Evolutionary conservation across 2,888 invertebrate species (phyloP).

Genomic region (Strigamia maritima): DNA sequence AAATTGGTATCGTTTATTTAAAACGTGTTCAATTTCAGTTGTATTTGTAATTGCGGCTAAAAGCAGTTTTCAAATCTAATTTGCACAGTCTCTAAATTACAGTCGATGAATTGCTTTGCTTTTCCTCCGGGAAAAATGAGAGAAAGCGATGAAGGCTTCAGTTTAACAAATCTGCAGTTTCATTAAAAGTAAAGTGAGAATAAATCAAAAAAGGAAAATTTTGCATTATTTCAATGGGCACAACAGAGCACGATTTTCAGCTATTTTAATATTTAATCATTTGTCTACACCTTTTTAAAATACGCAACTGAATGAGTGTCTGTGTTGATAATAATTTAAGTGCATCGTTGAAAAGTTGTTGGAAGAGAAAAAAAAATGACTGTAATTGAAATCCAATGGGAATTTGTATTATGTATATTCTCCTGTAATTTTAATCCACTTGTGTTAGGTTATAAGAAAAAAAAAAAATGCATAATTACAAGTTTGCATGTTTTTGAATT

Average conservation of each 20-base stretch:
- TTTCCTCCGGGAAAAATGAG: neutral
- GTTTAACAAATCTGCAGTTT: slow-evolving; percentile 4
- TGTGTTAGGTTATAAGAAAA: neutral
- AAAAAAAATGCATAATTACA: neutral
- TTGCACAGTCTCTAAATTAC: slow-evolving; percentile 4
- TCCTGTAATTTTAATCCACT: neutral
- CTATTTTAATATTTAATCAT: neutral
- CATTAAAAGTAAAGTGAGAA: slow-evolving; percentile 4
- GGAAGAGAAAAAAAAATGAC: neutral
- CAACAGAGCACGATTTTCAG: neutral
- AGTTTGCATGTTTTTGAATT: slow-evolving; percentile 4
- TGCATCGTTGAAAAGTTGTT: neutral
- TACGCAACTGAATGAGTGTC: neutral
- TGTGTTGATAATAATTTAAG: neutral
- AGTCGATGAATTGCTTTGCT: neutral
- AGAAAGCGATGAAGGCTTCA: neutral
- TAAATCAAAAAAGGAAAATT: neutral
- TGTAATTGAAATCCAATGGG: neutral
- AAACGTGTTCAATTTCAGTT: neutral
- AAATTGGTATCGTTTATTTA: neutral
- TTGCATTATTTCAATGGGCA: neutral
- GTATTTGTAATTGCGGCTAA: neutral
- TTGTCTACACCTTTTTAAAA: neutral
- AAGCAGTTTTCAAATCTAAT: slow-evolving; percentile 4
- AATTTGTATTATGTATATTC: neutral